A percentile compares a stretch with the other conserved stretches of the same genome.
phyloP scores from a whole-genome alignment of 2,797 vertebrate species.

The Schizopygopsis malacanthus region DNA sequence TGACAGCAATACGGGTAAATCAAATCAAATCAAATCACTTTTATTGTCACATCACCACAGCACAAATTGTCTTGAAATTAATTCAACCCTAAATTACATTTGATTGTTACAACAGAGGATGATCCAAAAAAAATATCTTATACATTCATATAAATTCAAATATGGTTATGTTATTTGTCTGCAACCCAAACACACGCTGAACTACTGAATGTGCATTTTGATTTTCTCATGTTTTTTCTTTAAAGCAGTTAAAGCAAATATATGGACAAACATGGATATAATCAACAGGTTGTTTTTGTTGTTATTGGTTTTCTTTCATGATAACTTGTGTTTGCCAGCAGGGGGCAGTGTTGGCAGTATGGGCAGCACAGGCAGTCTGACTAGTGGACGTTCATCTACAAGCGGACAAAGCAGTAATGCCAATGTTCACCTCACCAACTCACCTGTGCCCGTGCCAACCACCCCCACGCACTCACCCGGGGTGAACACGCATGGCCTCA shows the following conservation, averaged over 20 bases:
- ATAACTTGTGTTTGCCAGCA: slow-evolving; percentile 67
- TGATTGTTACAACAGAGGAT: not conserved
- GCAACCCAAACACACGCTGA: not conserved
- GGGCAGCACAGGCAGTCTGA: slow-evolving; percentile 86
- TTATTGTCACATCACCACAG: too few relatives aligned
- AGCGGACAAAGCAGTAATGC: slow-evolving; percentile 76
- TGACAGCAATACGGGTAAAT: not conserved
- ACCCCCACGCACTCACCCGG: slow-evolving; percentile 67
- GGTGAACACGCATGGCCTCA: slow-evolving; percentile 81
- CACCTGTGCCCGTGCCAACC: slow-evolving; percentile 54
- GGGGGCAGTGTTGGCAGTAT: slow-evolving; percentile 88
- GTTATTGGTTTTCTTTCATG: not conserved
- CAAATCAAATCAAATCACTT: too few relatives aligned
- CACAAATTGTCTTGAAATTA: not conserved
- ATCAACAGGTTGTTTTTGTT: not conserved
- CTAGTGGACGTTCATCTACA: slow-evolving; percentile 82
- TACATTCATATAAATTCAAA: not conserved
- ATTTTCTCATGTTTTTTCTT: not conserved
- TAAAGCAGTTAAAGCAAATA: not conserved
- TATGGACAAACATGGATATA: not conserved
- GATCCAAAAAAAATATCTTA: not conserved
- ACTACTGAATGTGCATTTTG: not conserved
- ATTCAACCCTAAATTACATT: not conserved
- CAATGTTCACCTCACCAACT: slow-evolving; percentile 63
- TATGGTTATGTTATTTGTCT: not conserved